phyloP scores from a whole-genome alignment of 2,888 invertebrate species.

The Andrena bucephala region DNA sequence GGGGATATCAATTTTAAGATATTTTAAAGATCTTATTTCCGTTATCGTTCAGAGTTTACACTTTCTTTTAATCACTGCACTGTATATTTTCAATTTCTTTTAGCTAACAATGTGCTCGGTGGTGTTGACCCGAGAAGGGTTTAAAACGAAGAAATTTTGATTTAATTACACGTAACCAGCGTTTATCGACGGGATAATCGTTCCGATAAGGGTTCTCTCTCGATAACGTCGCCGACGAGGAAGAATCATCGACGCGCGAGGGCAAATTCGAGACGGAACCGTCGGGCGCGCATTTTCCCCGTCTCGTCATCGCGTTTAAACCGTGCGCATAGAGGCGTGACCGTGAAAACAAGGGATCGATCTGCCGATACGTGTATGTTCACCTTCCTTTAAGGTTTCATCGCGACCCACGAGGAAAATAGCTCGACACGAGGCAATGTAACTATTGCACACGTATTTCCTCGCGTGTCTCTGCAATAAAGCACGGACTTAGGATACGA shows the following conservation, averaged over 20 bases:
- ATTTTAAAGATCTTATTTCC: no score
- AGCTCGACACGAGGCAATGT: constrained; percentile 12
- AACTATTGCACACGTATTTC: background rate
- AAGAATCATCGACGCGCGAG: background rate
- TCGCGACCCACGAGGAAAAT: constrained; percentile 33
- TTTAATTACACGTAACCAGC: background rate
- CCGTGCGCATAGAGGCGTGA: constrained; percentile 52
- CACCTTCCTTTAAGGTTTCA: constrained; percentile 62
- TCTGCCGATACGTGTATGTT: constrained; percentile 46
- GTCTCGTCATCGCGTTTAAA: constrained; percentile 20
- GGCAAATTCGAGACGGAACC: constrained; percentile 3
- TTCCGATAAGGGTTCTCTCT: constrained; percentile 1
- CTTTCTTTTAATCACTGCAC: no score
- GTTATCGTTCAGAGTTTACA: no score
- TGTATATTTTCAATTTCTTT: background rate
- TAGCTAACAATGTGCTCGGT: background rate
- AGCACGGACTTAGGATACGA: background rate
- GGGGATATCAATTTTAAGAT: no score
- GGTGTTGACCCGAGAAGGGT: background rate
- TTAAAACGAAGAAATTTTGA: background rate
- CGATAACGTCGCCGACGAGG: background rate
- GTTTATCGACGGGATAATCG: background rate
- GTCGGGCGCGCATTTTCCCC: background rate
- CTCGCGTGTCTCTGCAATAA: background rate
- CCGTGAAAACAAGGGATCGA: constrained; percentile 63